These are phyloP conservation scores for Bradypus variegatus DNA, from an alignment of 2,797 vertebrate genomes.

Conservation along the genomic window DNA sequence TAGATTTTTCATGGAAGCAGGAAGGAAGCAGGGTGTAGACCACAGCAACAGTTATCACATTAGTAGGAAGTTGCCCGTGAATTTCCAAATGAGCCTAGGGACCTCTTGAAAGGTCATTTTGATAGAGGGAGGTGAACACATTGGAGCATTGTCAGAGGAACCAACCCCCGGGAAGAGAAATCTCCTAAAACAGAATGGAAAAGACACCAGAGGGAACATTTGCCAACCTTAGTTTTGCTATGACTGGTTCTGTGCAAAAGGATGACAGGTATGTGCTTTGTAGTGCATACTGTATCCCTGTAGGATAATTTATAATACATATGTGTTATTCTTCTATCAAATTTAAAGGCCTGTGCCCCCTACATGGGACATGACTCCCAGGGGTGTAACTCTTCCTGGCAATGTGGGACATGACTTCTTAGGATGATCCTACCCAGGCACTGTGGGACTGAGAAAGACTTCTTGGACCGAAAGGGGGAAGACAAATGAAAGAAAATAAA, in stretches of 20 bases:
- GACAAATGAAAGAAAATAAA: too few species aligned
- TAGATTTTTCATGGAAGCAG: too few species aligned
- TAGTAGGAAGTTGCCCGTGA: too few species aligned
- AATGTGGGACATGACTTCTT: too few species aligned
- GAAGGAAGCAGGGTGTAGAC: too few species aligned
- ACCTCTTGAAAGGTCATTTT: background rate
- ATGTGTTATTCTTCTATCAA: background rate
- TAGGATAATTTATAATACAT: background rate
- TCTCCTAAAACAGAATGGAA: background rate
- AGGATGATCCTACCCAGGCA: too few species aligned
- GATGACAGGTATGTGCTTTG: background rate
- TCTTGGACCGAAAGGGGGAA: too few species aligned
- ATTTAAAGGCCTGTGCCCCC: background rate
- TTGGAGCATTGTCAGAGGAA: background rate
- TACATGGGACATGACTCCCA: too few species aligned
- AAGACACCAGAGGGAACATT: background rate
- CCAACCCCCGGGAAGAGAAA: background rate
- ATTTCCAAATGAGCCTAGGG: constrained; percentile 6
- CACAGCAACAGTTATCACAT: too few species aligned
- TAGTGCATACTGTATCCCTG: background rate
- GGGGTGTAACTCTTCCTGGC: too few species aligned
- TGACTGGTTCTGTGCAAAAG: background rate
- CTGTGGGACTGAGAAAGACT: too few species aligned
- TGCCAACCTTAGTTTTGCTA: background rate
- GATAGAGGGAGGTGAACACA: background rate